Evolutionary conservation across 2,113 vertebrate species (phyloP), one percentile per base, ranked within the genome.

Genomic region (Podocnemis expansa): DNA sequence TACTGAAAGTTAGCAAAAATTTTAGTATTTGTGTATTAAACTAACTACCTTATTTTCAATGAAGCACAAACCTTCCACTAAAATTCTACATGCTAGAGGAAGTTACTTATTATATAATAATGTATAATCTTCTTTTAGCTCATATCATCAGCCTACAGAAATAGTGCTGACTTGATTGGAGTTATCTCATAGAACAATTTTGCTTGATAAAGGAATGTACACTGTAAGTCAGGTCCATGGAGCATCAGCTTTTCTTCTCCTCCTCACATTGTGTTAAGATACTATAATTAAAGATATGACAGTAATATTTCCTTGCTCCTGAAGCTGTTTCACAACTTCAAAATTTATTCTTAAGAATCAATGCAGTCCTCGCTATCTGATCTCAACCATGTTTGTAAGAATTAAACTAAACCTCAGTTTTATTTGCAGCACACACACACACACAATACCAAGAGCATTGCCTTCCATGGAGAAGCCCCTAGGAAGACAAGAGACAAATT

Each of bases 11-110:
- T 54, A 80, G 29, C 70, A 84, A 78, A 54, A 52, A 90, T 93
- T 24, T 89, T 91, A 92, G 93, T 91, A 89, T 84, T 76, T 83
- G 51, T 80, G 82, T 96, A 92, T 91, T 93, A 92, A 87, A 75
- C 84, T 90, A 87, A 5, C 8, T 89, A 25, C 82, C 10, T 79
- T 10, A 76, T 45, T 80, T 96, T 93, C 29, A 92, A 81, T 49
- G 90, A 56, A 14, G 83, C 21, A 73, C 54, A 92, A 7, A 88
- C 89, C 29, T 87, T 95, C 90, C 49, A 52, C 45, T 73, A 87
- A 91, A 94, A 91, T 93, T 84, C 76, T 89, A 45, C 25, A 10
- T 94, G 34, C 83, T 82, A 90, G 78, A 11, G 84, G 95, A 85
- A 94, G 90, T 86, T 87, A 67, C 29, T 93, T 92, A 75, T 56